These are phyloP conservation scores for Agraylea sexmaculata DNA, from an alignment of 1,140 invertebrate genomes.

Conservation along the genomic window DNA sequence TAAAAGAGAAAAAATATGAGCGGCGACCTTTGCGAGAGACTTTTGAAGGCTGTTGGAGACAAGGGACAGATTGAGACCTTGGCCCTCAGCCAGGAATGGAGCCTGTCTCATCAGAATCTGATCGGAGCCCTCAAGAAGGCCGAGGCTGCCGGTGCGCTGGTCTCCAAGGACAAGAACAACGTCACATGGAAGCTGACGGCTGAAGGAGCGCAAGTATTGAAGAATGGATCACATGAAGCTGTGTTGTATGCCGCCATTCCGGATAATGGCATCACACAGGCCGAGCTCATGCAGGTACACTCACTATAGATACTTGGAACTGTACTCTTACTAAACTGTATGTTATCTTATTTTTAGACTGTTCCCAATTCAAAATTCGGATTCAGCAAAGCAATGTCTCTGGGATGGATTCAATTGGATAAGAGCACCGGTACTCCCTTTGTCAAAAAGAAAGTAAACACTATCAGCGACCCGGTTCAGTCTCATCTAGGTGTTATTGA, in stretches of 20 bases:
- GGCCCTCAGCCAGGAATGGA: constrained; percentile 52
- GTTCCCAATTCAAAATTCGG: constrained; percentile 84
- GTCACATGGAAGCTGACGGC: constrained; percentile 75
- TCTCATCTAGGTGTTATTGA: constrained; percentile 56
- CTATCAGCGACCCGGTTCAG: constrained; percentile 66
- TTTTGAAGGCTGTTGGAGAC: too few relatives aligned
- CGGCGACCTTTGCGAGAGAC: too few relatives aligned
- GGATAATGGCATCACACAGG: constrained; percentile 60
- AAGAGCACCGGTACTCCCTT: constrained; percentile 58
- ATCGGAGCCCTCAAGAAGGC: constrained; percentile 93
- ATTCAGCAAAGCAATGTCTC: constrained; percentile 90
- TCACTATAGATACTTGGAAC: neutral
- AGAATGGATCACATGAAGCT: constrained; percentile 86
- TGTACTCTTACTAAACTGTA: too few relatives aligned
- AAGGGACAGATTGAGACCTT: constrained; percentile 56
- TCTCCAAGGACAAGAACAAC: constrained; percentile 53
- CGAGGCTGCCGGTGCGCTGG: constrained; percentile 69
- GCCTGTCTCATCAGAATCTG: constrained; percentile 95
- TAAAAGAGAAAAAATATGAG: too few relatives aligned
- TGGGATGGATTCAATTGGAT: constrained; percentile 85
- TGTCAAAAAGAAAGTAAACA: constrained; percentile 59
- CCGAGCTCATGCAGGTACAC: constrained; percentile 61
- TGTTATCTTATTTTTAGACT: constrained; percentile 25
- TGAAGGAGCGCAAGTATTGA: constrained; percentile 74
- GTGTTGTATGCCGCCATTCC: constrained; percentile 69